Evolutionary conservation across 1,140 invertebrate genomes (phyloP), one percentile per base, ranked within the genome.

Genomic region (Nephila pilipes): DNA sequence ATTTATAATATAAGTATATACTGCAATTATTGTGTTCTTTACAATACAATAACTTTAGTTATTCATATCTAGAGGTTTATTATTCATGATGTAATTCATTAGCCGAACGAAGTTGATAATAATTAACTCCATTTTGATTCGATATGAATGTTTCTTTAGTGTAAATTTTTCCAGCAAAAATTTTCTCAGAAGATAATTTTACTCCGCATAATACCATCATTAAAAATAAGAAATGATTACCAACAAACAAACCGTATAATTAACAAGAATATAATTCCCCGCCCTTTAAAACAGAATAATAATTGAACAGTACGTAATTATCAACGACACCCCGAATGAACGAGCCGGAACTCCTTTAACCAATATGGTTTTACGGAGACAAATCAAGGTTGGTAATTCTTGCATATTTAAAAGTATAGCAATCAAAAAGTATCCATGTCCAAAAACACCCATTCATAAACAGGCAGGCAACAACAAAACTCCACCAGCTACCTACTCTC

Each of bases 351-450:
- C 29, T 32, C 16, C 29, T 29, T 32, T 75, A 32, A 75, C 32
- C 38, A 36, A 75, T 75, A 29, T 29, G 0, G n/a, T 75, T 29
- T 18, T 32, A 16, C 14, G 32, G 65, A 75, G 65, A 16, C 25
- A 75, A 36, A 75, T 25, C 29, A 32, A 75, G 65, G 29, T 0
- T 32, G 65, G 65, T 32, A 75, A 75, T 32, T 25, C 29, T 36
- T 75, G 65, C 65, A 75, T 75, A 75, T 16, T 75, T 75, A 32
- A 75, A 75, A 75, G 12, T 32, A 75, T 75, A 29, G 16, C 65
- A 75, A 75, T 75, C 29, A 32, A 16, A 75, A 29, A 32, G 29
- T 12, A 16, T 32, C 29, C 65, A 75, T 75, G 65, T 75, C 25
- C 29, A 25, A 75, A 63, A 65, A 65, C 60, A 65, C 60, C 60